Conservation (phyloP, 2,113 vertebrate species). For the Rhabdornis inornatus region DNA sequence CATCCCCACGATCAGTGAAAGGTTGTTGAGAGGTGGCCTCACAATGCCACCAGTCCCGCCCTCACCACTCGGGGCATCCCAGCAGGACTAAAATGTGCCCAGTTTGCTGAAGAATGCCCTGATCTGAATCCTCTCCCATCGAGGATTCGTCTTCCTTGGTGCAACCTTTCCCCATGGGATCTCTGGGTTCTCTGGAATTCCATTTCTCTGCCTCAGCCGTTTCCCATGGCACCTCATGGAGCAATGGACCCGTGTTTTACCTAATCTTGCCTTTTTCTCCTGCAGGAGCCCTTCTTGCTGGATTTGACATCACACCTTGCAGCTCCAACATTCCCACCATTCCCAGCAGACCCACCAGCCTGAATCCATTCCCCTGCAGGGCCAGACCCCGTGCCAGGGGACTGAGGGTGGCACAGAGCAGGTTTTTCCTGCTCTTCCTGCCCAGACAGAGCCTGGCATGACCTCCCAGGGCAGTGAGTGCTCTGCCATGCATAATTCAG, state of each 20-base stretch:
- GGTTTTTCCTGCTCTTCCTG: background rate
- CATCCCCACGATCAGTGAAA: background rate
- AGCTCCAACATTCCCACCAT: background rate
- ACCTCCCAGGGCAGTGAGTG: rapidly evolving
- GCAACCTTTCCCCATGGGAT: background rate
- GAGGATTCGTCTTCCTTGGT: background rate
- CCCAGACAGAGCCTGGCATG: background rate
- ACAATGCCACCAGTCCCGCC: background rate
- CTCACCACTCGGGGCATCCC: background rate
- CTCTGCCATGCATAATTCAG: background rate
- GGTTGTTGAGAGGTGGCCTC: background rate
- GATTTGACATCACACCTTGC: background rate
- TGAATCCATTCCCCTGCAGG: rapidly evolving
- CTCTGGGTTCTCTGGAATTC: background rate
- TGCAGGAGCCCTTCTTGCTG: background rate
- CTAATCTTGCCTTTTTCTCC: background rate
- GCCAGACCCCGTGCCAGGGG: rapidly evolving
- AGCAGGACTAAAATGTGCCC: background rate
- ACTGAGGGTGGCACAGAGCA: background rate
- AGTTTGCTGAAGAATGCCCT: background rate
- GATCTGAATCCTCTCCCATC: background rate
- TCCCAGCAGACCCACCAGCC: background rate
- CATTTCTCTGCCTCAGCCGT: background rate
- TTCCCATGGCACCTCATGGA: rapidly evolving
- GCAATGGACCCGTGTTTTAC: background rate